Evolutionary conservation across 2,888 invertebrate species (phyloP), one percentile per base, ranked within the genome.

Genomic region (Agrypnus murinus): DNA sequence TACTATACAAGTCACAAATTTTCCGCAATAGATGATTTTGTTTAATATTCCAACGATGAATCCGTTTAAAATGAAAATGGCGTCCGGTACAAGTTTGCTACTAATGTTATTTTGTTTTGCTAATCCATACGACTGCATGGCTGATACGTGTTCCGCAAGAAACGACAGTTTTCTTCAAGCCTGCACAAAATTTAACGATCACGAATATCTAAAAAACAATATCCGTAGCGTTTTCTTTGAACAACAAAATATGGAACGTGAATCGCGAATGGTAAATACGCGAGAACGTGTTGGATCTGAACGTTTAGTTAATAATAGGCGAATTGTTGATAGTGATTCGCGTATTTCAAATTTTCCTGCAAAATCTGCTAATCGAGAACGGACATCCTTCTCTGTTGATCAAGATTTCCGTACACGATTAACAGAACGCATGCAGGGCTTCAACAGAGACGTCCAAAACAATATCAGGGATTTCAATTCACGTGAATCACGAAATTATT

Each of bases 1-100:
- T n/a, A 78, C 80, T 72, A 80, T 78, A 80, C 80, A 80, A 76
- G 80, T 69, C 80, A 80, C 68, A 64, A 43, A 70, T 14, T 57
- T 32, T 53, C 65, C 14, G 74, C 66, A 50, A 12, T n/a, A 66
- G 66, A 25, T 25, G 48, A 15, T 31, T 68, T 75, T 75, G 48
- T 58, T 15, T n/a, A 53, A 46, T 17, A 12, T n/a, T 9, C 50
- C 48, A 65, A 71, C 65, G 66, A 78, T 72, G 74, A 66, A 74
- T 72, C 74, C 75, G 74, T 38, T 64, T 17, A 75, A 73, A 71
- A 58, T 74, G 58, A 76, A 71, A 65, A 67, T 71, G 36, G 69
- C 64, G 65, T 69, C 72, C 75, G 74, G 73, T 71, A 65, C 65
- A 17, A 62, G 55, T 69, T 60, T 74, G 69, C 65, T 77, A 68